Conservation (phyloP, 1,140 invertebrate species). For the Drosophila lini region DNA sequence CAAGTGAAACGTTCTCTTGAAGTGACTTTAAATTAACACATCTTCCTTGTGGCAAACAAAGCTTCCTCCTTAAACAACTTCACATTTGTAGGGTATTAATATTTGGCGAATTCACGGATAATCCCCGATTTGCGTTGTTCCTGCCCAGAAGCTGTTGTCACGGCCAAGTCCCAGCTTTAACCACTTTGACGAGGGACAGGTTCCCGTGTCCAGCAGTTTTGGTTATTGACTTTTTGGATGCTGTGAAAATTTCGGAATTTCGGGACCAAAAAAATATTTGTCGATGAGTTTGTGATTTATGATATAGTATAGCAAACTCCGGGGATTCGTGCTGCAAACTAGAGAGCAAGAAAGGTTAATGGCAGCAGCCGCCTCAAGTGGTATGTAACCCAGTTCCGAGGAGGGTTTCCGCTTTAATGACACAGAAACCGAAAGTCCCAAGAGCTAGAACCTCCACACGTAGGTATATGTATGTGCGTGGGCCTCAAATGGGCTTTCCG, state of each 20-base stretch:
- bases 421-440: constrained; percentile 71
- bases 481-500: constrained; percentile 30
- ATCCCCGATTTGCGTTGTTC: constrained; percentile 45
- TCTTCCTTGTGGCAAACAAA: background rate
- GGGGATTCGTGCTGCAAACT: background rate
- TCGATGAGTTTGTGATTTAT: constrained; percentile 72
- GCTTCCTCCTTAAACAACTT: no score
- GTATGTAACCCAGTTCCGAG: constrained; percentile 62
- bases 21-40: background rate
- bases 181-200: constrained; percentile 17
- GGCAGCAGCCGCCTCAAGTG: constrained; percentile 16
- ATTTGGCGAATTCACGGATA: background rate
- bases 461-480: constrained; percentile 23
- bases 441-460: constrained; percentile 12
- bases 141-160: constrained; percentile 76
- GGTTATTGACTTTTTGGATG: constrained; percentile 34
- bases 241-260: constrained; percentile 64
- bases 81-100: constrained; percentile 6
- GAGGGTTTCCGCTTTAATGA: constrained; percentile 62
- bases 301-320: background rate
- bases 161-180: constrained; percentile 41
- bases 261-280: constrained; percentile 52
- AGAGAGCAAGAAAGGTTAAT: constrained; percentile 17
- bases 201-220: constrained; percentile 7
- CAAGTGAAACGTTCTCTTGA: background rate